Evolutionary conservation across 2,888 invertebrate species (phyloP), one percentile per base, ranked within the genome.

Genomic region (Tortrix viridana): DNA sequence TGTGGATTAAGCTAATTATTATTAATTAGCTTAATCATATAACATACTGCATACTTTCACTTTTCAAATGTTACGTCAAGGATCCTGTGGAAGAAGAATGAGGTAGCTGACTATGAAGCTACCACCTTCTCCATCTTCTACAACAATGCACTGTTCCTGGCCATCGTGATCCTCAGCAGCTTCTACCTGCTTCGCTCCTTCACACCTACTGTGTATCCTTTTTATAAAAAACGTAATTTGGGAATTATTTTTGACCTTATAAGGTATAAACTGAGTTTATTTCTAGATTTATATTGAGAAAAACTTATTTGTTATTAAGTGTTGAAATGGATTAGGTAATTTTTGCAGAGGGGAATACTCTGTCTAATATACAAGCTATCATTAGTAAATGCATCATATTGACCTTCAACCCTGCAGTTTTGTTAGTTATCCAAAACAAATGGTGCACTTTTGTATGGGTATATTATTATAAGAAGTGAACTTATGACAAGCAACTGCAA

Each of bases 71-170:
- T 44, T 9, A n/a, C 14, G 44, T 52, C 38, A 83, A 96, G 99
- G 78, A 98, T 99, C 73, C 88, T 99, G 67, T 99, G 99, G 99
- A 99, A 99, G 93, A 99, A 99, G 92, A 99, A 99, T 87, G 99
- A 99, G 93, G 99, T 99, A 12, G 99, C 99, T 20, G 99, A 99
- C 85, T 99, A 98, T 82, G 99, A 99, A 92, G 99, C 99, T 0
- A 99, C 99, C 38, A 99, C 98, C 1, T 99, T 98, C 88, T 96
- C 99, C 52, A 99, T 99, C 80, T 99, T 99, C 93, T 99, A 99
- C 94, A 99, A 99, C 93, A 99, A 99, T 82, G 97, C 99, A 18
- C 89, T 99, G 68, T 99, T 98, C 92, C 93, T 99, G 87, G 96
- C 98, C 61, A 94, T 99, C 65, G 96, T 99, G 58, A 97, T 99